These are phyloP conservation scores for Columba guinea DNA, from an alignment of 2,797 vertebrate species.

Conservation along the genomic window DNA sequence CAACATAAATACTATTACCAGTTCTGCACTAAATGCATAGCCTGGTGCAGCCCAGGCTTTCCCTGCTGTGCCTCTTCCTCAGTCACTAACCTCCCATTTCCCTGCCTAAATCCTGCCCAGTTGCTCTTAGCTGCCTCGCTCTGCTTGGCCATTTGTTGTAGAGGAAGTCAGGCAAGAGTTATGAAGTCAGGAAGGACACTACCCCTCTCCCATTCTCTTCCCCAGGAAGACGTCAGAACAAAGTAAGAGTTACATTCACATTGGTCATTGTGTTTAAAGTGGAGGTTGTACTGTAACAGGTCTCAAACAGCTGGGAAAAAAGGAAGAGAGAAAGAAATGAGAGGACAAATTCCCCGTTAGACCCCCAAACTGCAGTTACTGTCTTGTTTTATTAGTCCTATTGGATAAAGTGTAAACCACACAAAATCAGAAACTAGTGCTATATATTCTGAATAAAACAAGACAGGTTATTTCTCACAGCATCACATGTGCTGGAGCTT, in stretches of 20 bases:
- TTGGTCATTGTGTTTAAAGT: neutral
- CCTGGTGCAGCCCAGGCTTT: neutral
- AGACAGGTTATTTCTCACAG: neutral
- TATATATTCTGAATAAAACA: neutral
- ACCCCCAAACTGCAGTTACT: neutral
- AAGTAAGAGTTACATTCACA: neutral
- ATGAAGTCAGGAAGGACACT: neutral
- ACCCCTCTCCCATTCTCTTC: neutral
- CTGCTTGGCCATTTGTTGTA: neutral
- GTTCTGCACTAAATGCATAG: neutral
- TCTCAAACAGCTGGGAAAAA: neutral
- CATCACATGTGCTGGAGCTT: fast-evolving
- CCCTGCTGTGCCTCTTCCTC: neutral
- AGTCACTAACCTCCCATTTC: neutral
- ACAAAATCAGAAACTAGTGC: neutral
- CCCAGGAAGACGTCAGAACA: neutral
- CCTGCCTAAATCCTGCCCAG: neutral
- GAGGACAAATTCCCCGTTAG: neutral
- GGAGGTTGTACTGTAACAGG: neutral
- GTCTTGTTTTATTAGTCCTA: neutral
- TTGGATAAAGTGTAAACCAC: neutral
- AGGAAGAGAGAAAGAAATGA: neutral
- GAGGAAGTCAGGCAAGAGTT: neutral
- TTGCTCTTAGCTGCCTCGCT: neutral
- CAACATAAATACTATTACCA: neutral